These are phyloP conservation scores for Anoplius nigerrimus DNA, from an alignment of 2,888 invertebrate species.

Conservation along the genomic window DNA sequence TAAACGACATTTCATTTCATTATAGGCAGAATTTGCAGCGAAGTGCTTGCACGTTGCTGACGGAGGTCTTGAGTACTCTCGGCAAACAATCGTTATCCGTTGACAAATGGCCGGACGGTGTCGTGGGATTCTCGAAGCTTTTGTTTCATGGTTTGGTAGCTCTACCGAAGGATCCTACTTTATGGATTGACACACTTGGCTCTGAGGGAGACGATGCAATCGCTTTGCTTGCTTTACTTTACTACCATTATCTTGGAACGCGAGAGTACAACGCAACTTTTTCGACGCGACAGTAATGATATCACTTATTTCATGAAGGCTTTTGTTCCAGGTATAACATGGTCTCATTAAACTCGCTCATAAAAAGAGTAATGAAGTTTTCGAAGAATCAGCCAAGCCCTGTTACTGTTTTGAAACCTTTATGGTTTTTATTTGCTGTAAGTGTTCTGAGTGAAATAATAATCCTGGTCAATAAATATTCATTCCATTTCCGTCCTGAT, in stretches of 20 bases:
- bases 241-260: constrained; percentile 54
- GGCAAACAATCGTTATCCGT: constrained; percentile 31
- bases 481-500: background rate
- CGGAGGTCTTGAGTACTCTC: constrained; percentile 32
- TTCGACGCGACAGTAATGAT: background rate
- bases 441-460: constrained; percentile 22
- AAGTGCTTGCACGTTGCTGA: constrained; percentile 33
- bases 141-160: constrained; percentile 43
- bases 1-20: constrained; percentile 3
- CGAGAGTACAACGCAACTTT: constrained; percentile 34
- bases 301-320: background rate
- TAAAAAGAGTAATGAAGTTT: constrained; percentile 19
- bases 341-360: constrained; percentile 36
- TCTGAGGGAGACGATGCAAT: constrained; percentile 19
- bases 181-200: constrained; percentile 29
- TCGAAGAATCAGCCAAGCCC: background rate
- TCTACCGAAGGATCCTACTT: constrained; percentile 29
- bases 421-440: constrained; percentile 58
- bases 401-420: constrained; percentile 42
- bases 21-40: constrained; percentile 38
- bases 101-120: constrained; percentile 21
- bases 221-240: constrained; percentile 48
- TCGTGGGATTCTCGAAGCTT: constrained; percentile 34
- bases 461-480: background rate
- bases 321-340: constrained; percentile 30